Evolutionary conservation across 64 coral and sea anemone species (phyloP).

Genomic region (Stichodactyla mertensii): DNA sequence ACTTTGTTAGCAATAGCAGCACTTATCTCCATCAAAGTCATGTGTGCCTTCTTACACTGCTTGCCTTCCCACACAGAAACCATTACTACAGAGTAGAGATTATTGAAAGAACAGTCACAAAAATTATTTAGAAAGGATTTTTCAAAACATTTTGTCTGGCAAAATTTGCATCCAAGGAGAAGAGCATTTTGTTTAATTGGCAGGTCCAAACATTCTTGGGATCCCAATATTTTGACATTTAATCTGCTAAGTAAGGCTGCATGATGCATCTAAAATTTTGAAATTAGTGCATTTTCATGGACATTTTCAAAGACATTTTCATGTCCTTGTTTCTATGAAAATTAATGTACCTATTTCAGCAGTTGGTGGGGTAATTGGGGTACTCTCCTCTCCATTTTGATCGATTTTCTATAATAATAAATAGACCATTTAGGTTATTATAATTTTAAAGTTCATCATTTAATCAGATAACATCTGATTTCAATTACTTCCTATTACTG

Average conservation of each 20-base stretch:
- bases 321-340: background rate
- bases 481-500: too few relatives aligned
- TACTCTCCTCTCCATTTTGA: background rate
- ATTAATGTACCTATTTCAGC: conserved; percentile 51
- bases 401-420: background rate
- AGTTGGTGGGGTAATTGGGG: conserved; percentile 40
- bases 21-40: conserved; percentile 90
- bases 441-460: too few relatives aligned
- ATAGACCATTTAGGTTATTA: too few relatives aligned
- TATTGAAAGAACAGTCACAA: background rate
- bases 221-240: too few relatives aligned
- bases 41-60: conserved; percentile 83
- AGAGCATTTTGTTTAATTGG: too few relatives aligned
- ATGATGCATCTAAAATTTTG: too few relatives aligned
- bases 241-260: too few relatives aligned
- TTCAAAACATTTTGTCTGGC: too few relatives aligned
- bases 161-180: too few relatives aligned
- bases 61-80: conserved; percentile 94
- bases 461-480: too few relatives aligned
- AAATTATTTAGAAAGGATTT: background rate
- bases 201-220: too few relatives aligned
- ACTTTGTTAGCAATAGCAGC: conserved; percentile 88
- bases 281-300: background rate
- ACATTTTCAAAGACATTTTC: too few relatives aligned
- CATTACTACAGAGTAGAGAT: conserved; percentile 57